Evolutionary conservation across 2,888 invertebrate genomes (phyloP).

Genomic region (Harpalus rufipes): DNA sequence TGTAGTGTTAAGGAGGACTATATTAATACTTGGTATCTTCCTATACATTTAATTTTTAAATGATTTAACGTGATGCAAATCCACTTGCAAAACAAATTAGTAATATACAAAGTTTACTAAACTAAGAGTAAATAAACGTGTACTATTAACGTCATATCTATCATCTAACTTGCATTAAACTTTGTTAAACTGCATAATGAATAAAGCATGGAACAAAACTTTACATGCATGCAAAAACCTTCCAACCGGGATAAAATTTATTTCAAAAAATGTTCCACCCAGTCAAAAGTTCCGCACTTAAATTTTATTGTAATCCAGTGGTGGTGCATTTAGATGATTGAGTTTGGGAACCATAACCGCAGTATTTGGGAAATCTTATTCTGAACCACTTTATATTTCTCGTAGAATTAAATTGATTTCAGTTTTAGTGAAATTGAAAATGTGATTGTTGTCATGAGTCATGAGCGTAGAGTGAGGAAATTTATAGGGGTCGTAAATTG

Average conservation of each 20-base stretch:
- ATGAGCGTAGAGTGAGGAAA: constrained; percentile 11
- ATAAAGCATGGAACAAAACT: constrained; percentile 24
- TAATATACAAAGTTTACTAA: constrained; percentile 7
- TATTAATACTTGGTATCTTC: too few relatives aligned
- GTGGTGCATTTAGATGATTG: constrained; percentile 55
- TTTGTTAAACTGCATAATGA: constrained; percentile 27
- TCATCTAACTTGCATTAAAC: constrained; percentile 11
- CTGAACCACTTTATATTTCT: neutral
- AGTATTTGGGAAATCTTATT: neutral
- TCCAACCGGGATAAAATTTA: neutral
- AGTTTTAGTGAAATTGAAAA: constrained; percentile 59
- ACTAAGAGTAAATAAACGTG: constrained; percentile 16
- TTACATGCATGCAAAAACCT: neutral
- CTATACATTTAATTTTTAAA: neutral
- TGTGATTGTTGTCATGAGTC: constrained; percentile 34
- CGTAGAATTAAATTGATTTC: constrained; percentile 57
- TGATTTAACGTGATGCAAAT: constrained; percentile 15
- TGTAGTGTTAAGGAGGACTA: too few relatives aligned
- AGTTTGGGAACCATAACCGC: constrained; percentile 7
- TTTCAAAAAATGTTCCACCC: neutral
- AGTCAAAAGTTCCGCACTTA: constrained; percentile 9
- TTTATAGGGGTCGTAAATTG: constrained; percentile 48
- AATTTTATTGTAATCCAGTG: constrained; percentile 20
- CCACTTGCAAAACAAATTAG: constrained; percentile 18
- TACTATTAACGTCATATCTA: constrained; percentile 37